Evolutionary conservation across 1,140 invertebrate species (phyloP), one percentile per base, ranked within the genome.

Genomic region (Drosophila suzukii): DNA sequence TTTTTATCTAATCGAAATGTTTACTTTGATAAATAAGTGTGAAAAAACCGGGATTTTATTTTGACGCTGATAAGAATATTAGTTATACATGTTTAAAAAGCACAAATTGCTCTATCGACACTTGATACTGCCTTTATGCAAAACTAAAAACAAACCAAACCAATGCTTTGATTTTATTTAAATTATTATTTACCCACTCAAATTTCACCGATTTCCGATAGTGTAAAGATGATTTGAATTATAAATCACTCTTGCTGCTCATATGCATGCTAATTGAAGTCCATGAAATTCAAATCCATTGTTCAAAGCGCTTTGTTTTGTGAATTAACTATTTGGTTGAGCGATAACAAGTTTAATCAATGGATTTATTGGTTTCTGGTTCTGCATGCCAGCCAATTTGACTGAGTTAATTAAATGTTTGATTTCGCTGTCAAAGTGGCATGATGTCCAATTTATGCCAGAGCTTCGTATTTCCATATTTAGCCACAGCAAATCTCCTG

Each of bases 1-100:
- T 11, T 30, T 66, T 53, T 66, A 68, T 68, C 65, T 68, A 38
- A 66, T 66, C 65, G 5, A 0, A 60, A 32, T 15, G 24, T 44
- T 27, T 46, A 1, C 6, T 27, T 15, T 34, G 55, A 60, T 61
- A 34, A 34, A 59, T 8, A 12, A 12, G 27, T 27, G 27, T 27
- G 15, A 55, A 24, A 51, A 11, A 24, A 51, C 17, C 24, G 12
- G 2, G 27, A 32, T 12, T 47, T 20, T 7, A 3, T 13, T 7
- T 27, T 8, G 20, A 12, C 6, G 12, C 2, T 8, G 46, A 49
- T 30, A 27, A 24, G 13, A 3, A 27, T 6, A 13, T 27, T 47
- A 27, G 4, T 12, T 24, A 4, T 15, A 7, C 3, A 20, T 17
- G 41, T 7, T 43, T 47, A 34, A 34, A 8, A n/a, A n/a, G n/a